Percentiles rank a stretch among this genome's conserved stretches.
Evolutionary conservation across 2,888 invertebrate genomes (phyloP).

Genomic region (Cheilosia scutellata): DNA sequence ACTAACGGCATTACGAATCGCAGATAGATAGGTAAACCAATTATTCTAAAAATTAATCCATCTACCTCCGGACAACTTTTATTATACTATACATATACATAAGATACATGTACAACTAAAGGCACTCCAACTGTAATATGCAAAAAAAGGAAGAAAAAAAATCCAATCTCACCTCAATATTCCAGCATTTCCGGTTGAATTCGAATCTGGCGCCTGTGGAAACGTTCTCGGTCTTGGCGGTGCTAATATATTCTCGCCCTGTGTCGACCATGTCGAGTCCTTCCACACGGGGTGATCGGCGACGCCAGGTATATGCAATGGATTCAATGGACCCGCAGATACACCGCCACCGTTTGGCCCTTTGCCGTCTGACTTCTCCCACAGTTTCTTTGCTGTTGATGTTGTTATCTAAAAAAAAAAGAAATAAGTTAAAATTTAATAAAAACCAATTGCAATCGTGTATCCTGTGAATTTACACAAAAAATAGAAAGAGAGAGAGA

Average conservation of each 20-base stretch:
- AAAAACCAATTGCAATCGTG: slow-evolving; percentile 35
- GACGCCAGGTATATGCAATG: slow-evolving; percentile 87
- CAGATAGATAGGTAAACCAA: too few species aligned
- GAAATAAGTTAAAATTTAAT: slow-evolving; percentile 38
- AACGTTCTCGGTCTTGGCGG: slow-evolving; percentile 88
- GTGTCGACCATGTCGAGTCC: slow-evolving; percentile 96
- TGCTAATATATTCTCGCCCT: slow-evolving; percentile 92
- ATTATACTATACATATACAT: neutral
- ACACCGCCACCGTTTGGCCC: slow-evolving; percentile 85
- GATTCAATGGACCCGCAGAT: slow-evolving; percentile 89
- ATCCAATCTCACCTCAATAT: slow-evolving; percentile 82
- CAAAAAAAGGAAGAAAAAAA: neutral
- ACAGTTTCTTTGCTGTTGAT: slow-evolving; percentile 96
- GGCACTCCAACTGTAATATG: neutral
- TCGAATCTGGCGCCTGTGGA: slow-evolving; percentile 87
- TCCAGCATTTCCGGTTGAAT: slow-evolving; percentile 84
- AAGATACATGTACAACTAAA: neutral
- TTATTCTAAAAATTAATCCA: too few species aligned
- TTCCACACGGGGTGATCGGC: slow-evolving; percentile 93
- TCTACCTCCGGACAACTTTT: too few species aligned
- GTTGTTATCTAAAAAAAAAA: slow-evolving; percentile 90
- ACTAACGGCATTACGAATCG: too few species aligned
- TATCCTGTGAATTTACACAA: slow-evolving; percentile 5
- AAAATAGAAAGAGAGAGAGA: neutral
- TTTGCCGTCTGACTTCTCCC: slow-evolving; percentile 93